These are phyloP conservation scores for Sialia sialis DNA, from an alignment of 2,113 vertebrate genomes.

Conservation along the genomic window DNA sequence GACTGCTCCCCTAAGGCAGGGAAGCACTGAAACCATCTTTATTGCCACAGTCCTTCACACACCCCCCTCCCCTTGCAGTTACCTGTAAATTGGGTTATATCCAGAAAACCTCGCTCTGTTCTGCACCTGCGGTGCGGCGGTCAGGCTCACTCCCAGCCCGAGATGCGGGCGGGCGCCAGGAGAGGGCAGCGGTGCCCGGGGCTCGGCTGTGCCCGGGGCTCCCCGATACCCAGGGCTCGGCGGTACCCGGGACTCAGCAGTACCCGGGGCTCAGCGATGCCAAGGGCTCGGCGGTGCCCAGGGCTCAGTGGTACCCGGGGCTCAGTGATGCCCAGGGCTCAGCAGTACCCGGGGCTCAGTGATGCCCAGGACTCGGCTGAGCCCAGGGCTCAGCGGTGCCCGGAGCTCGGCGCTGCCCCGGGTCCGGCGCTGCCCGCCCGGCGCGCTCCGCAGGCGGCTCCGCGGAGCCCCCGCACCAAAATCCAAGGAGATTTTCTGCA, in stretches of 20 bases:
- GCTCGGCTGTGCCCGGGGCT: neutral
- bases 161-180: neutral
- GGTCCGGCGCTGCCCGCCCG: neutral
- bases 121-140: fast-evolving
- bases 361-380: neutral
- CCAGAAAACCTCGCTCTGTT: fast-evolving
- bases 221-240: no score
- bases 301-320: neutral
- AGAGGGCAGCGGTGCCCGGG: constrained; percentile 43
- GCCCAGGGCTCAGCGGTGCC: neutral
- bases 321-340: neutral
- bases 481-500: fast-evolving
- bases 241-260: no score
- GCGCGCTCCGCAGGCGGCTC: neutral
- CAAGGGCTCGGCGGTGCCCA: neutral
- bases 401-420: neutral
- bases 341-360: neutral
- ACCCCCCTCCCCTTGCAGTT: fast-evolving
- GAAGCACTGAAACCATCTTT: neutral
- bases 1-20: neutral
- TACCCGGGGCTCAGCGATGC: neutral
- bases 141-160: fast-evolving
- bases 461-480: fast-evolving
- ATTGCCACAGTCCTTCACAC: no score
- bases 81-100: neutral